phyloP scores from a whole-genome alignment of 2,888 invertebrate species.

The Laspeyria flexula region DNA sequence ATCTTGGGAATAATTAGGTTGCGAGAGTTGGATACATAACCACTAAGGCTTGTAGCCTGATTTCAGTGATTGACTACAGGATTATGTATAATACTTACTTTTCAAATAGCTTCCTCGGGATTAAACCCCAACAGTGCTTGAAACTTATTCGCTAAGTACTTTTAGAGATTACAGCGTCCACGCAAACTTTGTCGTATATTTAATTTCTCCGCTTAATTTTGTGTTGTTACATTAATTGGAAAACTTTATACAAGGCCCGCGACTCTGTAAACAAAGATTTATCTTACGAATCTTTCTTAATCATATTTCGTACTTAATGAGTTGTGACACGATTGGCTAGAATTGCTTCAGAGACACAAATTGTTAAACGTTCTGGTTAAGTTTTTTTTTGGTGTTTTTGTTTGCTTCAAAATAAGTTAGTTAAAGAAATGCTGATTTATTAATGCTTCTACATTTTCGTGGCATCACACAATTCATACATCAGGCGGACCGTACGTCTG shows the following conservation, averaged over 20 bases:
- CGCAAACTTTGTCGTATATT: conserved; percentile 12
- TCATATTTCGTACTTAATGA: conserved; percentile 10
- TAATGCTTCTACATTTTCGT: too few species aligned
- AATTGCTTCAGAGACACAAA: not conserved
- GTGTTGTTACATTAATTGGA: conserved; percentile 27
- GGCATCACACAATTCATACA: too few species aligned
- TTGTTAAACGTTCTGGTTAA: not conserved
- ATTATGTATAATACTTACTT: not conserved
- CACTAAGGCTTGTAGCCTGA: not conserved
- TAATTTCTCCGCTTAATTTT: conserved; percentile 16
- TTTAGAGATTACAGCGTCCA: conserved; percentile 15
- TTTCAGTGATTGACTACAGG: not conserved
- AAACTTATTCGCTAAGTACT: conserved; percentile 14
- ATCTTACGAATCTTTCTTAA: conserved; percentile 11
- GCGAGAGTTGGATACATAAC: not conserved
- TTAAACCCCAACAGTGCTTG: not conserved
- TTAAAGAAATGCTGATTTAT: too few species aligned
- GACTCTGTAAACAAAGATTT: conserved; percentile 15
- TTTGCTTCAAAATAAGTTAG: too few species aligned
- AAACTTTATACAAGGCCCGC: conserved; percentile 14
- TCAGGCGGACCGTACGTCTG: too few species aligned
- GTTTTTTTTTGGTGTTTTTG: not conserved
- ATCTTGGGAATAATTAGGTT: not conserved
- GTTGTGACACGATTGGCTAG: not conserved
- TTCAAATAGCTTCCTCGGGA: not conserved